phyloP scores from a whole-genome alignment of 2,113 vertebrate species.

The Thymallus thymallus region DNA sequence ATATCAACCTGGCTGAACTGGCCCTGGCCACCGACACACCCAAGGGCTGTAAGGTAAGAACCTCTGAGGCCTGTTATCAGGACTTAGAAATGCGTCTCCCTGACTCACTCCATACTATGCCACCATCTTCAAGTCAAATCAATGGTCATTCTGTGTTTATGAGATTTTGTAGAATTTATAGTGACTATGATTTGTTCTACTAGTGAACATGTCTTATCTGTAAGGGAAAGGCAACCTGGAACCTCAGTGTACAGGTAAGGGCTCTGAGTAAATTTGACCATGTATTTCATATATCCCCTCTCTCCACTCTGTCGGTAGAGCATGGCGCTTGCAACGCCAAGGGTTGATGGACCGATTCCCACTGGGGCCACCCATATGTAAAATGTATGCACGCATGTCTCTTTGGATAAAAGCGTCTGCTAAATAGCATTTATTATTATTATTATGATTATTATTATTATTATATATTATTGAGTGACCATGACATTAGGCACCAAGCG shows the following conservation, averaged over 20 bases:
- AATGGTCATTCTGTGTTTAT: not conserved
- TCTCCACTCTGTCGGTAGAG: not conserved
- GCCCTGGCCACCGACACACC: constrained; percentile 88
- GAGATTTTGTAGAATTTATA: not conserved
- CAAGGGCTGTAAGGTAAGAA: constrained; percentile 85
- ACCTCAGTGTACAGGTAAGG: constrained; percentile 83
- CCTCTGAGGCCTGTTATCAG: constrained; percentile 72
- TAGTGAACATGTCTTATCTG: constrained; percentile 88
- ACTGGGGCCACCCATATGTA: no score
- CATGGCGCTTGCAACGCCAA: no score
- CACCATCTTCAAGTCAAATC: no score
- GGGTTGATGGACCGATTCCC: no score
- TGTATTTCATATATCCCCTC: no score
- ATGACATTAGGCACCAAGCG: no score
- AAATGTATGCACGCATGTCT: no score
- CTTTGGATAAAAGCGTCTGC: no score
- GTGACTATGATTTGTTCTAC: constrained; percentile 3
- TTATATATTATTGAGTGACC: no score
- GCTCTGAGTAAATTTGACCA: not conserved
- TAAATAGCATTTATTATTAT: no score
- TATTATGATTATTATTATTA: no score
- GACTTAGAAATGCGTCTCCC: not conserved
- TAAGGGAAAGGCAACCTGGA: constrained; percentile 90
- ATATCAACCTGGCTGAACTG: constrained; percentile 88
- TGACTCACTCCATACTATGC: not conserved